Evolutionary conservation across 2,797 vertebrate genomes (phyloP), one percentile per base, ranked within the genome.

Genomic region (Basileuterus tristriatus): DNA sequence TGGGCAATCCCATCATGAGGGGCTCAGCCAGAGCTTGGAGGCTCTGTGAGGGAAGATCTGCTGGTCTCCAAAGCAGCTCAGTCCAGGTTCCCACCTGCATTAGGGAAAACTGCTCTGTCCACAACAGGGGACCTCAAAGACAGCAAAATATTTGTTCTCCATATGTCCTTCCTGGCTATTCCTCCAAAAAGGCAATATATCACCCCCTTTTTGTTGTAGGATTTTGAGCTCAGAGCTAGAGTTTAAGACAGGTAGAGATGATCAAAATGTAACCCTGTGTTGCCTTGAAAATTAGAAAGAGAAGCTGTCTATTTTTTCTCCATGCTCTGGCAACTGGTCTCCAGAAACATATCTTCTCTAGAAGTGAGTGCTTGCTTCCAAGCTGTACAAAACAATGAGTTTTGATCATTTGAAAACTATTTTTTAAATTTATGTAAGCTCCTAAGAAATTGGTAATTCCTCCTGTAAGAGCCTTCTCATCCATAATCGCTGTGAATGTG

Each of bases 1-100:
- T 0, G 1, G 4, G 30, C 6, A 6, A 10, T 11, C 19, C 43
- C 3, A 2, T 4, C 37, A 53, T 0, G 2, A 71, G 17, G 8
- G 12, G 1, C 26, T 90, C 55, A 49, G 63, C 24, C 53, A 56
- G 22, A 64, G 32, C 17, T 22, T 43, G 36, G 89, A 55, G 18
- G 14, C 6, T 30, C 55, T 2, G 2, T 32, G 7, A 58, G 37
- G 6, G 44, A 65, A 68, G 5, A 11, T 43, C 62, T 77, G 49
- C 32, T 32, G 6, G 8, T 39, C 49, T 76, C 8, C 1, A 3
- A 11, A 47, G 32, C 1, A 0, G 11, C 8, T 62, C 56, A 30
- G 24, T 20, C 12, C 1, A 1, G 26, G 10, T 36, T 36, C 17
- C 30, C 21, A 26, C 13, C 13, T 47, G 39, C 1, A 0, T 2